phyloP scores from a whole-genome alignment of 92 coral and sea anemone species.

The Isaurus tuberculatus region DNA sequence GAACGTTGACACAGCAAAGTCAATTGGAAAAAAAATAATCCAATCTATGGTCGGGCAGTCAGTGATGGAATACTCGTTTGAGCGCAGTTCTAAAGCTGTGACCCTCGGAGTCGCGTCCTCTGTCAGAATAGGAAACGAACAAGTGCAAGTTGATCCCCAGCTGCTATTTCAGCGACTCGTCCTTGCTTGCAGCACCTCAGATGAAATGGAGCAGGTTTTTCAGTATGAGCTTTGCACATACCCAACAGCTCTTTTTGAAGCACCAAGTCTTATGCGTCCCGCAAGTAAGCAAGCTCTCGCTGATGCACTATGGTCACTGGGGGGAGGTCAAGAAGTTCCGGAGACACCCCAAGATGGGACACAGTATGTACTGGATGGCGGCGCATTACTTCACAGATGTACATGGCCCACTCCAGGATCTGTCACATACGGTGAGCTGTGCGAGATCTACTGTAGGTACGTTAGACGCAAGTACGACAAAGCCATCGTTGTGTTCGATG shows the following conservation, averaged over 20 bases:
- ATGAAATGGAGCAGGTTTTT: neutral
- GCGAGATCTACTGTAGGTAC: neutral
- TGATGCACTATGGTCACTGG: constrained; percentile 52
- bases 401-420: constrained; percentile 39
- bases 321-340: neutral
- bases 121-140: constrained; percentile 9
- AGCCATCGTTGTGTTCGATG: constrained; percentile 47
- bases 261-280: constrained; percentile 19
- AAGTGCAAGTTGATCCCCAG: constrained; percentile 26
- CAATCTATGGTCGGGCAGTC: constrained; percentile 12
- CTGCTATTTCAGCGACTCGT: constrained; percentile 59
- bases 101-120: constrained; percentile 16
- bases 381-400: constrained; percentile 54
- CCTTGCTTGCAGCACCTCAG: constrained; percentile 6
- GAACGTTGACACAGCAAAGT: constrained; percentile 11
- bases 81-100: neutral
- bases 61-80: neutral
- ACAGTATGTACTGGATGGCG: constrained; percentile 58
- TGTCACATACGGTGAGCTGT: neutral
- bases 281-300: constrained; percentile 58
- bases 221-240: constrained; percentile 42
- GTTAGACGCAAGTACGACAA: neutral
- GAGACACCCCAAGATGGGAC: constrained; percentile 14
- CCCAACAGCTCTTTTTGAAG: constrained; percentile 45
- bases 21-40: constrained; percentile 18